Conservation (phyloP, 2,113 vertebrate species). For the Mus musculus region DNA sequence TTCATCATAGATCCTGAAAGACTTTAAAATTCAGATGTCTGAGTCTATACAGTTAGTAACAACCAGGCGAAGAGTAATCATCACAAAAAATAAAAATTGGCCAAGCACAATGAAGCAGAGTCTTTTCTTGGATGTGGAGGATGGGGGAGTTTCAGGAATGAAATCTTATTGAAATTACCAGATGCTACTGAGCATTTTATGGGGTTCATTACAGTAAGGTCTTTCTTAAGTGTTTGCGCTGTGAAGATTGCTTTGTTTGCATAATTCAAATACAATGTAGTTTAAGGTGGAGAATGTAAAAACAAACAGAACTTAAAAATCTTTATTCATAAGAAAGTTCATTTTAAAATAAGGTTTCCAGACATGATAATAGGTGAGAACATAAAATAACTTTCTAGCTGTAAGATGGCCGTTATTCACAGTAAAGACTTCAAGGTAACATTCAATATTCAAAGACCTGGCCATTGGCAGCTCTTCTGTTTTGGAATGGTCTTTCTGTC, state of each 20-base stretch:
- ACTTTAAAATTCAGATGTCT: not conserved
- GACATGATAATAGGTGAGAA: not conserved
- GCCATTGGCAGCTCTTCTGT: not conserved
- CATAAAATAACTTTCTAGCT: not conserved
- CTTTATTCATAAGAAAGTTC: not conserved
- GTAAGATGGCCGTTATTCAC: too few species aligned
- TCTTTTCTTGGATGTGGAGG: not conserved
- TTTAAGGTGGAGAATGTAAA: not conserved
- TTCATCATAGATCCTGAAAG: not conserved
- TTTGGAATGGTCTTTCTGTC: not conserved
- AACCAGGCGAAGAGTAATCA: not conserved
- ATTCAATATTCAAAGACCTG: not conserved
- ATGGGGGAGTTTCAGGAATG: not conserved
- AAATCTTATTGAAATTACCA: not conserved
- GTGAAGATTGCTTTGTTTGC: not conserved
- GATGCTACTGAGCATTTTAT: not conserved
- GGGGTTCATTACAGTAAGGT: not conserved
- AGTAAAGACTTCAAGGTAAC: not conserved
- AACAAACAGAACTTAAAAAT: not conserved
- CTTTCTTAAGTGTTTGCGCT: not conserved
- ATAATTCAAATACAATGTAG: not conserved
- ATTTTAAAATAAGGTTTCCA: not conserved
- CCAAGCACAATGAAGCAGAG: not conserved
- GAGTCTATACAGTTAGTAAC: not conserved
- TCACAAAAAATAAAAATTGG: not conserved